Conservation (phyloP, 2,113 vertebrate species). For the Poecile atricapillus region DNA sequence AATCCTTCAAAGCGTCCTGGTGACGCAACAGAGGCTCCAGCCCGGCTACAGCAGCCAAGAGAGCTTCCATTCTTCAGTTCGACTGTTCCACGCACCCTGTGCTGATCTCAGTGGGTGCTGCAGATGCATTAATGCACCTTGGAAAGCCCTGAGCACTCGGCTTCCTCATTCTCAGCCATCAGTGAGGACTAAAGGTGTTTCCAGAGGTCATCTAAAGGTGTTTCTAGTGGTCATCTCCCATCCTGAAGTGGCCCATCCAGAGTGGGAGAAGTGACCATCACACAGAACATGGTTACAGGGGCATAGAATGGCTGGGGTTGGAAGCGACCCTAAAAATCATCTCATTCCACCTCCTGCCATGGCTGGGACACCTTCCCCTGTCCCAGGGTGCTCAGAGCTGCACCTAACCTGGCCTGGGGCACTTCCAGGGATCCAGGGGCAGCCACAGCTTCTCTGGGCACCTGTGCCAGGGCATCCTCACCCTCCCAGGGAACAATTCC, state of each 20-base stretch:
- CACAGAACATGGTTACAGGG: not conserved
- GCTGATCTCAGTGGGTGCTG: not conserved
- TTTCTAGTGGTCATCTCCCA: not conserved
- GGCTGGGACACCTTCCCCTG: not conserved
- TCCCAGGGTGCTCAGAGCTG: accelerated
- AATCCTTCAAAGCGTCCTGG: not conserved
- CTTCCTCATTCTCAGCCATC: not conserved
- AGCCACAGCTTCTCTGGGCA: not conserved
- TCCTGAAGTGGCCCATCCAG: not conserved
- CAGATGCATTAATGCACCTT: accelerated
- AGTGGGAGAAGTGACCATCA: not conserved
- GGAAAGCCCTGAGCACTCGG: not conserved
- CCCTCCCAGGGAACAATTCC: accelerated
- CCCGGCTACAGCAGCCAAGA: not conserved
- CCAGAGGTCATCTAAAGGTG: not conserved
- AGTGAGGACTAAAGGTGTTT: accelerated
- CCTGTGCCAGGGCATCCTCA: not conserved
- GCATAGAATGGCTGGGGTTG: not conserved
- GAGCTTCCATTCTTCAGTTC: not conserved
- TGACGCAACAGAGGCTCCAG: not conserved
- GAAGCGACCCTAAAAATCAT: not conserved
- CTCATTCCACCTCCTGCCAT: accelerated
- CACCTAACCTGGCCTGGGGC: accelerated
- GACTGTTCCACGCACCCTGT: accelerated
- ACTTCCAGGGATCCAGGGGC: not conserved